phyloP scores from a whole-genome alignment of 2,113 vertebrate species.

The Oreotrochilus melanogaster region DNA sequence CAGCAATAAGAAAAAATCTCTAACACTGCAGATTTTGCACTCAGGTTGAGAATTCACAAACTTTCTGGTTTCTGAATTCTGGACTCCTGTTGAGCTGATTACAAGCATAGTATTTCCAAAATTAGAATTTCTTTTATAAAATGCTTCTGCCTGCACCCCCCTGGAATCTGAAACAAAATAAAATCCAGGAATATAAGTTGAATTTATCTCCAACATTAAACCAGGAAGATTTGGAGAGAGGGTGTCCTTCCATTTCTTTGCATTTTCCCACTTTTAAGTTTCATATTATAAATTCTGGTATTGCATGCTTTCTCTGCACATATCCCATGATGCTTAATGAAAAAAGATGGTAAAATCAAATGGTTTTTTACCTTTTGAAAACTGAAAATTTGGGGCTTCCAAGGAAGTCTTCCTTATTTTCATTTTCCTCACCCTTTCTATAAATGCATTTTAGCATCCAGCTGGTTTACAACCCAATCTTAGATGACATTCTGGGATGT shows the following conservation, averaged over 20 bases:
- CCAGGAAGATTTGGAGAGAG: not conserved
- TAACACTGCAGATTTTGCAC: not conserved
- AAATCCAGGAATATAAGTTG: not conserved
- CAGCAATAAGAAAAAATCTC: not conserved
- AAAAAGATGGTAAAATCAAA: not conserved
- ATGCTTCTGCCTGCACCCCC: rapidly evolving
- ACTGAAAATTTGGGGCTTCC: not conserved
- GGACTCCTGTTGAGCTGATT: not conserved
- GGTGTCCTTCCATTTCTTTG: not conserved
- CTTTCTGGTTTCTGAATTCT: not conserved
- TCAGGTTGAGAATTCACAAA: not conserved
- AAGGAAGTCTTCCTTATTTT: not conserved
- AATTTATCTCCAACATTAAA: not conserved
- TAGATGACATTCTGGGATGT: not conserved
- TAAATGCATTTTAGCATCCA: not conserved
- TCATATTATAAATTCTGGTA: not conserved
- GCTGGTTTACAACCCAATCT: not conserved
- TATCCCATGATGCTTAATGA: not conserved
- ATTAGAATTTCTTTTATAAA: not conserved
- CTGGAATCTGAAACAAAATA: not conserved
- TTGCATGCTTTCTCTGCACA: not conserved
- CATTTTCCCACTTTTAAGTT: not conserved
- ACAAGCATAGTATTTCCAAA: not conserved
- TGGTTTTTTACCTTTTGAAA: not conserved
- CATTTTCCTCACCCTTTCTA: not conserved